Evolutionary conservation across 2,888 invertebrate genomes (phyloP).

Genomic region (Diaphora mendica): DNA sequence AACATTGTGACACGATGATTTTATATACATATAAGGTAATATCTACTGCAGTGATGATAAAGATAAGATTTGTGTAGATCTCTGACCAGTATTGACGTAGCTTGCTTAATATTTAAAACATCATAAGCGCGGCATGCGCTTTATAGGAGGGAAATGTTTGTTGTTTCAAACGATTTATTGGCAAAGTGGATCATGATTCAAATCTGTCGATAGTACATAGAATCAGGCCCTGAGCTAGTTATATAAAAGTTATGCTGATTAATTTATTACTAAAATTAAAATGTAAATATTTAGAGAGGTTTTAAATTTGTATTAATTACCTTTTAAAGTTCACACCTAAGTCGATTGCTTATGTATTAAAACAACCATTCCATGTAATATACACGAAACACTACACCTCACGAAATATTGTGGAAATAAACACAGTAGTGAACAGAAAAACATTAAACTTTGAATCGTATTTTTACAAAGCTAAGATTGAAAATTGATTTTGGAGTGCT

Average conservation of each 20-base stretch:
- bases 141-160: no score
- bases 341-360: conserved; percentile 35
- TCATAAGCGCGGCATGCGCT: no score
- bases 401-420: not conserved
- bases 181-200: no score
- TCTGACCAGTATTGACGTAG: not conserved
- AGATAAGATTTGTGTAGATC: no score
- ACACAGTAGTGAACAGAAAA: not conserved
- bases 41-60: no score
- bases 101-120: no score
- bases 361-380: conserved; percentile 10
- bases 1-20: no score
- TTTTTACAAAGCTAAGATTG: not conserved
- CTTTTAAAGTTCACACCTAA: conserved; percentile 14
- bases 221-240: not conserved
- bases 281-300: conserved; percentile 6
- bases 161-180: no score
- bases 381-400: not conserved
- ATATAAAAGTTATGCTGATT: not conserved
- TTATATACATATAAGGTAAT: no score
- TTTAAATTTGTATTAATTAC: conserved; percentile 5
- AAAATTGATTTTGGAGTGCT: not conserved
- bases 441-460: not conserved
- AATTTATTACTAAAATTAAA: conserved; percentile 5
- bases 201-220: no score